Conservation (phyloP, 1,140 invertebrate genomes). For the Brachionus asplanchnoidis region DNA sequence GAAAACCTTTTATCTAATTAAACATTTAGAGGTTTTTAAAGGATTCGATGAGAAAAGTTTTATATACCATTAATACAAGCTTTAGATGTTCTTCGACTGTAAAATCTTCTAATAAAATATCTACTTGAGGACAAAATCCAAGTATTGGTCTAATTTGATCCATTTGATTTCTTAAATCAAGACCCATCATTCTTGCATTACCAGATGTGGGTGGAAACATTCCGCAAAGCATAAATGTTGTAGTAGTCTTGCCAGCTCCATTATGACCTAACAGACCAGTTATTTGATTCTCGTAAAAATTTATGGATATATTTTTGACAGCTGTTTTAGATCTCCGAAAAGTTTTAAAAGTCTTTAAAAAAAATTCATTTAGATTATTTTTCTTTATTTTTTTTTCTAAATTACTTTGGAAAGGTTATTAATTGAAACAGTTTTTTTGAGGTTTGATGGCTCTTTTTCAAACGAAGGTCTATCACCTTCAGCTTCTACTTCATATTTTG, state of each 20-base stretch:
- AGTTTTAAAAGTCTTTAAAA: constrained; percentile 44
- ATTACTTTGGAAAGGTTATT: constrained; percentile 6
- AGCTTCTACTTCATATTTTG: not conserved
- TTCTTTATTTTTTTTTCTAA: not conserved
- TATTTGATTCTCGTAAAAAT: constrained; percentile 59
- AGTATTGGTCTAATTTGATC: constrained; percentile 65
- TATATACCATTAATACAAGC: constrained; percentile 66
- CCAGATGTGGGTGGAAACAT: constrained; percentile 68
- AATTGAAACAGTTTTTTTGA: constrained; percentile 3
- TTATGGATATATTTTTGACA: constrained; percentile 51
- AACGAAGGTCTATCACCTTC: not conserved
- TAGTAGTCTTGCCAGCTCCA: constrained; percentile 64
- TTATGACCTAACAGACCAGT: constrained; percentile 62
- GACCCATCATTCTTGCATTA: constrained; percentile 66
- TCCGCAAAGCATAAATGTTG: constrained; percentile 57
- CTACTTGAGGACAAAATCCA: constrained; percentile 88
- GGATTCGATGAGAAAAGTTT: not conserved
- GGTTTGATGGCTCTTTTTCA: constrained; percentile 1
- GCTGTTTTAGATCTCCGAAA: constrained; percentile 47
- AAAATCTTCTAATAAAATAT: constrained; percentile 82
- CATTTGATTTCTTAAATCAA: constrained; percentile 61
- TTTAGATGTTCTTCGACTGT: constrained; percentile 83
- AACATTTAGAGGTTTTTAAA: not conserved
- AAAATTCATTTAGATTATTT: constrained; percentile 44
- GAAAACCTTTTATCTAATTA: constrained; percentile 64